Evolutionary conservation across 2,797 vertebrate species (phyloP).

Genomic region (Mustela erminea): DNA sequence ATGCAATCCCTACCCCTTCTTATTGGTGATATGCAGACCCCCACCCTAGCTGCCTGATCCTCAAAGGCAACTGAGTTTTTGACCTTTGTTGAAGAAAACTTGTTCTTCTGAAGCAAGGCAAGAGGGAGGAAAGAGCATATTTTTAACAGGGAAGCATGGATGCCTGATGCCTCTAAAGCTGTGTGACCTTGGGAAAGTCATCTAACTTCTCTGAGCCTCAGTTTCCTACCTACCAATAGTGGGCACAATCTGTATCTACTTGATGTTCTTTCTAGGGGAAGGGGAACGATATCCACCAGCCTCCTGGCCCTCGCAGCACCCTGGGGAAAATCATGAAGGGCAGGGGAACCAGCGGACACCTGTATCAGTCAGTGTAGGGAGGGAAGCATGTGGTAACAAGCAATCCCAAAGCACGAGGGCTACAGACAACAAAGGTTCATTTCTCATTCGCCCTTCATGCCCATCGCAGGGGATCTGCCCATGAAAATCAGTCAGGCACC

Average conservation of each 20-base stretch:
- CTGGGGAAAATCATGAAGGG: not conserved
- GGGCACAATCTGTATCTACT: not conserved
- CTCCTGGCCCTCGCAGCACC: not conserved
- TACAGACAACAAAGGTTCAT: not conserved
- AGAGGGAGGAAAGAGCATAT: not conserved
- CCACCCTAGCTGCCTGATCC: not conserved
- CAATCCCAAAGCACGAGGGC: not conserved
- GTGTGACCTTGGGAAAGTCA: not conserved
- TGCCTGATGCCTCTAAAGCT: not conserved
- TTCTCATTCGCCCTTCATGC: not conserved
- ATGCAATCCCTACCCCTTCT: not conserved
- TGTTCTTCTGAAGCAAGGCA: not conserved
- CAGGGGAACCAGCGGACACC: not conserved
- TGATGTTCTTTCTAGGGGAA: not conserved
- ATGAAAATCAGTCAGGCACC: accelerated
- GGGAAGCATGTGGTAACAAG: not conserved
- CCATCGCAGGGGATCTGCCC: not conserved
- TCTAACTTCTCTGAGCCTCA: not conserved
- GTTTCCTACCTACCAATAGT: not conserved
- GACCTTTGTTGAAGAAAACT: not conserved
- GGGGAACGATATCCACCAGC: too few relatives aligned
- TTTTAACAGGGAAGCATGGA: not conserved
- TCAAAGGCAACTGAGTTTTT: not conserved
- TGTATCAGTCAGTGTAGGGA: not conserved
- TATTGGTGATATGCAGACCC: not conserved